Conservation (phyloP, 2,888 invertebrate species). For the Branchellion lobata region DNA sequence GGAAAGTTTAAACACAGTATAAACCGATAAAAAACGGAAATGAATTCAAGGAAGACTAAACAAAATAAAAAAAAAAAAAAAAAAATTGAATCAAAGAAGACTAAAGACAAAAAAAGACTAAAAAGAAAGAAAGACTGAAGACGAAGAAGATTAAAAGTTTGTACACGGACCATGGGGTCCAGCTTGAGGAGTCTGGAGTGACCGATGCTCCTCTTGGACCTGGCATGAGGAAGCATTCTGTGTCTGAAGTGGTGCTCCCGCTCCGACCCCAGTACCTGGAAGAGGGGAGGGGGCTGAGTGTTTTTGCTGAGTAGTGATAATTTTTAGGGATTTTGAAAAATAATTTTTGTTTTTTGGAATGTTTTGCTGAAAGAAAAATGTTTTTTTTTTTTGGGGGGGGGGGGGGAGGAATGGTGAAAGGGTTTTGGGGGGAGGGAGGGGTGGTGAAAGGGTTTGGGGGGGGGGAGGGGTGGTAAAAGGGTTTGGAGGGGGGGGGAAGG, state of each 20-base stretch:
- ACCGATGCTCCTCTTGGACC: conserved; percentile 81
- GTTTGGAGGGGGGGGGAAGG: not conserved
- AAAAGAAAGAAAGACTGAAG: no score
- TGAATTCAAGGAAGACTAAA: no score
- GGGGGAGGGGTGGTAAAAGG: not conserved
- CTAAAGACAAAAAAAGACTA: not conserved
- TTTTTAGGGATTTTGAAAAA: no score
- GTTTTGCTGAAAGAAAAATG: no score
- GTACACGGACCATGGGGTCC: conserved; percentile 88
- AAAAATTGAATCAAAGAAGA: no score
- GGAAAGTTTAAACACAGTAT: no score
- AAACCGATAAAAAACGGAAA: no score
- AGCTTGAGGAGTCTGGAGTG: conserved; percentile 84
- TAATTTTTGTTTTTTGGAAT: no score
- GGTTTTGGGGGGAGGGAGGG: not conserved
- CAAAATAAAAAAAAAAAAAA: no score
- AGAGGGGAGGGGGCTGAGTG: not conserved
- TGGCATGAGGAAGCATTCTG: conserved; percentile 82
- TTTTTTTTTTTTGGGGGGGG: no score
- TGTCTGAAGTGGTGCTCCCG: conserved; percentile 92
- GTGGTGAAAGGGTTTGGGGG: not conserved
- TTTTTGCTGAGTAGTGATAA: no score
- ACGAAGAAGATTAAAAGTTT: no score
- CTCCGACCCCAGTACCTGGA: conserved; percentile 84
- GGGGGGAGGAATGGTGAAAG: not conserved